Base-by-base conservation (phyloP, 2,888 invertebrate genomes). In the Ormia ochracea region DNA sequence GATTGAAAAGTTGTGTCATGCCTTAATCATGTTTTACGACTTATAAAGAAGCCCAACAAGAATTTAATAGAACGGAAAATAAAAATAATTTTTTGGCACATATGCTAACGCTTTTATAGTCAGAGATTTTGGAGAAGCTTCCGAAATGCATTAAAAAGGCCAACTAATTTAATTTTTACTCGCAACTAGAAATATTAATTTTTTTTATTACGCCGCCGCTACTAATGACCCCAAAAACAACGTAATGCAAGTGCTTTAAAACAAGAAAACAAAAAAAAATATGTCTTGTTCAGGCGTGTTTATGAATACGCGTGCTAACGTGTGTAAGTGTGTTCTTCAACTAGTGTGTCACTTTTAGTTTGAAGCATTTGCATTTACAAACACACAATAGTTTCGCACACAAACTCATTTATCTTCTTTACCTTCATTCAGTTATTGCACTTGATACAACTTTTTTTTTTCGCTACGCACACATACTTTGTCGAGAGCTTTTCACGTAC, bases 331-430 rank as follows among this genome's bases (percentile, higher is more conserved):
- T 1, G 1, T 0, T 48, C 2, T 78, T 65, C 69, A 77, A 69
- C 73, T 75, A 72, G 50, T 70, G 77, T 76, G 73, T 81, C 69
- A 79, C 66, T 78, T 73, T 78, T 75, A 74, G 78, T 81, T 75
- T 81, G 56, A 78, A 78, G 74, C 70, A 74, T 78, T 78, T 81
- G 74, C 66, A 73, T 73, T 65, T 56, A 63, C 23, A 69, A 43
- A 63, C n/a, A 26, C 41, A 54, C 52, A 56, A 9, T n/a, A n/a
- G n/a, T n/a, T n/a, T n/a, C n/a, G 45, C 54, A 59, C 41, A 36
- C 14, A 3, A 26, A 59, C 36, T 17, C 50, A 48, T 63, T 33
- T 63, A 54, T 73, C 36, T 59, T 12, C 6, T 52, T 43, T 41
- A n/a, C 43, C 43, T 50, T 68, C 63, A 73, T 36, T 61, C 68